Conservation (phyloP, 1,140 invertebrate species). For the Wasmannia auropunctata region DNA sequence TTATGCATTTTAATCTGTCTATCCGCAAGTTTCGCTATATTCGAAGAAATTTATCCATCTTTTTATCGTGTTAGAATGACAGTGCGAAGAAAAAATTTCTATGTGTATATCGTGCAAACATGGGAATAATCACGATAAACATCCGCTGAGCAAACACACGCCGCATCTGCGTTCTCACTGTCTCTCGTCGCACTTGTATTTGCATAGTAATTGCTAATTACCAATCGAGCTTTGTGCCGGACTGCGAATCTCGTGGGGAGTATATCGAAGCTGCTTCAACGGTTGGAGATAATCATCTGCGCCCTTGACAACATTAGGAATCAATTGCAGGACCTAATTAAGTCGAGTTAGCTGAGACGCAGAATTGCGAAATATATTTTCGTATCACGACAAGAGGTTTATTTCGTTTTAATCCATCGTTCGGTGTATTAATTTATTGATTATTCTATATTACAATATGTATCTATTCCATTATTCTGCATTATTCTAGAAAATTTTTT, state of each 20-base stretch:
- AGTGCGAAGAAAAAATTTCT: not conserved
- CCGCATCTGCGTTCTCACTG: not conserved
- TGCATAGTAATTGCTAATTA: constrained; percentile 59
- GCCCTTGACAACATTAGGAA: constrained; percentile 24
- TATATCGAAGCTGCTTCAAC: constrained; percentile 30
- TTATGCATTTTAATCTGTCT: not conserved
- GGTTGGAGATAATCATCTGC: constrained; percentile 29
- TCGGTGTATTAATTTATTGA: not conserved
- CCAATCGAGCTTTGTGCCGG: constrained; percentile 35
- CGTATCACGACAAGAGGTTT: not conserved
- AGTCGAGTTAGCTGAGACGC: not conserved
- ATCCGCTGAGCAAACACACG: not conserved
- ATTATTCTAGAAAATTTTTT: not conserved
- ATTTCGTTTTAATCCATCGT: not conserved
- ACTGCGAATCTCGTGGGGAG: constrained; percentile 3
- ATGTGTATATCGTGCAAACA: no score
- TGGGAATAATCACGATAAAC: constrained; percentile 11
- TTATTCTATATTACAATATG: not conserved
- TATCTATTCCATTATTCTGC: not conserved
- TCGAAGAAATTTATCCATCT: not conserved
- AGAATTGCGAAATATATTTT: not conserved
- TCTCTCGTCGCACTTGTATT: constrained; percentile 14
- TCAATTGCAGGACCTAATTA: constrained; percentile 40
- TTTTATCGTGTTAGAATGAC: not conserved
- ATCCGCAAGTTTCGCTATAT: not conserved